Conservation (phyloP, 2,888 invertebrate species). For the Scaptomyza parva region DNA sequence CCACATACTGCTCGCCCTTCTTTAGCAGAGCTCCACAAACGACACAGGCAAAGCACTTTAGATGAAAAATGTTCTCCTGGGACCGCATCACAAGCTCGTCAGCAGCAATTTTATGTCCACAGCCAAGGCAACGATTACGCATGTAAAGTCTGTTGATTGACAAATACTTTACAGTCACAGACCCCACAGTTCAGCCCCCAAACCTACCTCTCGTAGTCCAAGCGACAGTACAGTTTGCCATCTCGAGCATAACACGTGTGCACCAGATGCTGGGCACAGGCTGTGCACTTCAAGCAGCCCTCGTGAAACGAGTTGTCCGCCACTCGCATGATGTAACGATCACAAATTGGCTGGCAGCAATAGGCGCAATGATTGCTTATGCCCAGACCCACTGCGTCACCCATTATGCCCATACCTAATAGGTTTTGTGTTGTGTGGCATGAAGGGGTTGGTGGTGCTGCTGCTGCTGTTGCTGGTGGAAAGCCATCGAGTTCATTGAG, state of each 20-base stretch:
- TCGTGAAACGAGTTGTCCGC: constrained; percentile 91
- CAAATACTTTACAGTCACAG: constrained; percentile 10
- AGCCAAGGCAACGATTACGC: constrained; percentile 90
- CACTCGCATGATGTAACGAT: constrained; percentile 91
- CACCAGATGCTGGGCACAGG: constrained; percentile 89
- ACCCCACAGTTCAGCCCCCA: background rate
- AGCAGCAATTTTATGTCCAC: constrained; percentile 89
- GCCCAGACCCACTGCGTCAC: constrained; percentile 9
- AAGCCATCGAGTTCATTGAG: constrained; percentile 68
- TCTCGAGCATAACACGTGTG: constrained; percentile 91
- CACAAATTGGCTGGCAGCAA: constrained; percentile 90
- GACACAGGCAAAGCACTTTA: constrained; percentile 92
- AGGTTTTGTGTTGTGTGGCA: constrained; percentile 45
- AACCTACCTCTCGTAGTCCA: constrained; percentile 91
- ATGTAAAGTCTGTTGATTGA: constrained; percentile 87
- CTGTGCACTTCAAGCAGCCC: constrained; percentile 90
- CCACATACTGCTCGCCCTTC: constrained; percentile 92
- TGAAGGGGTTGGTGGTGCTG: constrained; percentile 31
- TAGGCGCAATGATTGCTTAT: constrained; percentile 86
- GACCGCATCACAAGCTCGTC: constrained; percentile 93
- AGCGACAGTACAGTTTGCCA: constrained; percentile 90
- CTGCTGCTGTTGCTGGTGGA: constrained; percentile 45
- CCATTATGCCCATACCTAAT: constrained; percentile 31
- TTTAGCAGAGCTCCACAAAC: constrained; percentile 91
- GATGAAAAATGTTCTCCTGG: constrained; percentile 90